Evolutionary conservation across 2,888 invertebrate species (phyloP).

Genomic region (Hipparchia semele): DNA sequence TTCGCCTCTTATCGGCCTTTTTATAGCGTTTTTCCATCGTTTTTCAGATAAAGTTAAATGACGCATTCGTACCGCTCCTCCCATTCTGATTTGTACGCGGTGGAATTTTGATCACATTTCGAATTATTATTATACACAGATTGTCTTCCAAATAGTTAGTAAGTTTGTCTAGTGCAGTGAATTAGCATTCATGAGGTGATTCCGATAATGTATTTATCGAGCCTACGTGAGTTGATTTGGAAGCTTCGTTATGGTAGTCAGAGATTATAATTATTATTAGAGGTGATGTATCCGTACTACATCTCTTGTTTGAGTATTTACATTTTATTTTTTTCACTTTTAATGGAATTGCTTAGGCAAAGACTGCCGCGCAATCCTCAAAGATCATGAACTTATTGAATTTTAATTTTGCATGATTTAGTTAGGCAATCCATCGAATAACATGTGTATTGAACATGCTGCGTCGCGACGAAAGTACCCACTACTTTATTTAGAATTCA

Average conservation of each 20-base stretch:
- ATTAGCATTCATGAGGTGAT: constrained; percentile 38
- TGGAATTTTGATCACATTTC: background rate
- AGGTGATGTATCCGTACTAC: too few species aligned
- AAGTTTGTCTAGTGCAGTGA: constrained; percentile 5
- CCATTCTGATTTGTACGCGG: background rate
- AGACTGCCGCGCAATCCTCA: too few species aligned
- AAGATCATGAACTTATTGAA: too few species aligned
- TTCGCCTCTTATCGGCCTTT: constrained; percentile 34
- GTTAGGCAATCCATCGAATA: too few species aligned
- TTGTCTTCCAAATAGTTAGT: background rate
- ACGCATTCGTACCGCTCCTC: constrained; percentile 18
- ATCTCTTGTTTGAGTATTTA: too few species aligned
- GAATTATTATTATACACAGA: background rate
- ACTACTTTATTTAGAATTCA: too few species aligned
- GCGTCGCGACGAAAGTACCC: too few species aligned
- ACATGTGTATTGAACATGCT: too few species aligned
- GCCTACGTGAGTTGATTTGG: constrained; percentile 15
- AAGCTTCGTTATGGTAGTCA: background rate
- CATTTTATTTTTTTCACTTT: too few species aligned
- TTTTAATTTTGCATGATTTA: too few species aligned
- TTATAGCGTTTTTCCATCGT: constrained; percentile 29
- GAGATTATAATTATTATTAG: background rate
- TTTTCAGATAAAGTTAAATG: constrained; percentile 33
- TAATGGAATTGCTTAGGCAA: too few species aligned
- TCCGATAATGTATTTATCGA: constrained; percentile 38